Conservation (phyloP, 2,888 invertebrate genomes). For the Dasypolia templi region DNA sequence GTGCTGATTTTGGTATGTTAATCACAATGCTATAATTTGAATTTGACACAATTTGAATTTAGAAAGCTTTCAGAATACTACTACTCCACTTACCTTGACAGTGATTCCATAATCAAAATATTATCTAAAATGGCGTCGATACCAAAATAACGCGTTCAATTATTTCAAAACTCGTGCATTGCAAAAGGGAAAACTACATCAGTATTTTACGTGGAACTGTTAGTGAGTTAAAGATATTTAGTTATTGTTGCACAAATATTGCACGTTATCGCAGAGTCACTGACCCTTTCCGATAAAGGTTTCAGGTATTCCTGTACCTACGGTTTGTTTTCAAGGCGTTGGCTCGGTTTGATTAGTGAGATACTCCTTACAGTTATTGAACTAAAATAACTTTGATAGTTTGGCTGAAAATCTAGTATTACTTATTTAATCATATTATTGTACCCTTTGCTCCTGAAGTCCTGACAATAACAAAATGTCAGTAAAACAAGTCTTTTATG, state of each 20-base stretch:
- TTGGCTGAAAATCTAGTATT: not conserved
- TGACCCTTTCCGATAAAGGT: constrained; percentile 65
- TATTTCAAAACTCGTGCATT: constrained; percentile 9
- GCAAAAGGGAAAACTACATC: constrained; percentile 33
- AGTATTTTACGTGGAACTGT: constrained; percentile 1
- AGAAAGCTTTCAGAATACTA: not conserved
- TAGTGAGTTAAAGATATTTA: constrained; percentile 48
- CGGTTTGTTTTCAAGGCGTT: constrained; percentile 40
- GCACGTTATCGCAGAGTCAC: constrained; percentile 57
- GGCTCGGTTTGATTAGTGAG: constrained; percentile 15
- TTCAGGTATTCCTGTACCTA: constrained; percentile 67
- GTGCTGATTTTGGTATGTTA: not conserved
- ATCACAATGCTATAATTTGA: not conserved
- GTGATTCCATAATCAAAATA: not conserved
- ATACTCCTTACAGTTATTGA: constrained; percentile 1
- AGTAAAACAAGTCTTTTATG: too few species aligned
- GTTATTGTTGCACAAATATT: constrained; percentile 55
- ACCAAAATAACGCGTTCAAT: not conserved
- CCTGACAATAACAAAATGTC: not conserved
- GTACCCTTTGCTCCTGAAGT: not conserved
- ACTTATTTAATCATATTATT: not conserved
- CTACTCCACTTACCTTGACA: not conserved
- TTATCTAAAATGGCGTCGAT: not conserved
- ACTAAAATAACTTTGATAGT: constrained; percentile 6
- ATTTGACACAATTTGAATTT: constrained; percentile 11